A percentile compares a stretch with the other conserved stretches of the same genome.
These are phyloP conservation scores for Prionailurus bengalensis DNA, from an alignment of 2,113 vertebrate genomes.

Conservation along the genomic window DNA sequence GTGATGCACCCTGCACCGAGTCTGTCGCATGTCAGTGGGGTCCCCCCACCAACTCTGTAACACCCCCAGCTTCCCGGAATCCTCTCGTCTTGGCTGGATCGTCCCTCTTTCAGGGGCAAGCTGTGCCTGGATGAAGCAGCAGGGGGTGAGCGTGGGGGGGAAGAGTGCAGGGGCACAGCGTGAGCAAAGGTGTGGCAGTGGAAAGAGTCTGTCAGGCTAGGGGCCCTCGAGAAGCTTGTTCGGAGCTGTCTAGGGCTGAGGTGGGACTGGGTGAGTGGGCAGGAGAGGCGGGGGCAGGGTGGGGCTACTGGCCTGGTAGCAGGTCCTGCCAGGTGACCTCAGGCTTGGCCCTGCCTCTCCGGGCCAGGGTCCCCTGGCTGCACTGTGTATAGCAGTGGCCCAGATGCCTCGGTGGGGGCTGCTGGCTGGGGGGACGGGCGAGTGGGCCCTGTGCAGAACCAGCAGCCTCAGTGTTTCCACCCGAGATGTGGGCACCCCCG, in stretches of 20 bases:
- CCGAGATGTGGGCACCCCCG: background rate
- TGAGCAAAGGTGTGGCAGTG: too few relatives aligned
- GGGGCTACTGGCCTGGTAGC: background rate
- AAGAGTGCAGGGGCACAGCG: background rate
- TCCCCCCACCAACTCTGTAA: slow-evolving; percentile 52
- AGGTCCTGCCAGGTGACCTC: background rate
- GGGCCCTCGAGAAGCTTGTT: background rate
- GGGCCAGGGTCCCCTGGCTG: background rate
- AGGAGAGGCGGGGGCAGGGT: too few relatives aligned
- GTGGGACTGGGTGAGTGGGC: background rate
- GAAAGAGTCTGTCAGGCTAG: background rate
- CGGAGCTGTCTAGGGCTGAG: background rate
- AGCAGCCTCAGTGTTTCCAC: slow-evolving; percentile 39
- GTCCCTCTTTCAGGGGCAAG: background rate
- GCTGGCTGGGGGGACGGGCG: accelerated
- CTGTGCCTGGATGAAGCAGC: background rate
- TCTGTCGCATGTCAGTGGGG: too few relatives aligned
- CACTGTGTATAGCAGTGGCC: background rate
- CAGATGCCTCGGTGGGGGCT: background rate
- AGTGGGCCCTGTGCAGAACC: background rate
- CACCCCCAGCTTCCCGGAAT: background rate
- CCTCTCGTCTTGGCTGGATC: accelerated
- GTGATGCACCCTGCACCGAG: background rate
- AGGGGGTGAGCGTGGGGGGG: background rate
- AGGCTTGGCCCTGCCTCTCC: background rate